Evolutionary conservation across 2,113 vertebrate species (phyloP).

Genomic region (Macrotus californicus): DNA sequence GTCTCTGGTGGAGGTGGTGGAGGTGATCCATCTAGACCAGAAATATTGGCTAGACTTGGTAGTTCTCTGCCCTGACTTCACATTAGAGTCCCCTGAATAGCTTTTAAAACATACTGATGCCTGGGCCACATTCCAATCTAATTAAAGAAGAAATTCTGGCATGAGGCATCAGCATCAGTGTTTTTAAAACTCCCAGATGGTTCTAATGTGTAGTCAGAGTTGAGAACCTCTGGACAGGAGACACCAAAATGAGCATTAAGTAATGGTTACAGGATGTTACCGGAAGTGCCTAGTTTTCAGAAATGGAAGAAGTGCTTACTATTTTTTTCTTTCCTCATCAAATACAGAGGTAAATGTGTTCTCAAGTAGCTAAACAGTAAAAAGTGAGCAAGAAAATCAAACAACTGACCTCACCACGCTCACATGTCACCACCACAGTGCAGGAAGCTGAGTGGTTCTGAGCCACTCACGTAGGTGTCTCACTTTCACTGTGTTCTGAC

Average conservation of each 20-base stretch:
- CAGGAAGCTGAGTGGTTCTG: no score
- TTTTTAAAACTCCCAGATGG: neutral
- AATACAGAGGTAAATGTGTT: neutral
- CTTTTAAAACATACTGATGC: neutral
- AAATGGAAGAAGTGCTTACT: neutral
- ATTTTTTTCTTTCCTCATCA: neutral
- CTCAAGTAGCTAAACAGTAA: neutral
- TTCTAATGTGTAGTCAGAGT: neutral
- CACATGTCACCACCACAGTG: accelerated
- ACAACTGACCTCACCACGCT: neutral
- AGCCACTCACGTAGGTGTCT: accelerated
- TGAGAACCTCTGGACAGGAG: neutral
- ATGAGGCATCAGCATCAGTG: neutral
- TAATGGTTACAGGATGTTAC: neutral
- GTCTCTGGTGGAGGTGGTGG: neutral
- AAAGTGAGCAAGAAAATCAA: neutral
- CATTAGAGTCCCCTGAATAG: neutral
- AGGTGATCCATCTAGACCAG: neutral
- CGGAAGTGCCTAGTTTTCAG: neutral
- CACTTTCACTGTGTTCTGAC: neutral
- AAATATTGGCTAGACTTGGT: neutral
- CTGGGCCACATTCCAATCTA: neutral
- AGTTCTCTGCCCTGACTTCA: neutral
- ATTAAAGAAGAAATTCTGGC: neutral
- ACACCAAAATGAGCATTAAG: neutral